Base-by-base conservation (phyloP, 2,797 vertebrate genomes). In the Rhinatrema bivittatum region DNA sequence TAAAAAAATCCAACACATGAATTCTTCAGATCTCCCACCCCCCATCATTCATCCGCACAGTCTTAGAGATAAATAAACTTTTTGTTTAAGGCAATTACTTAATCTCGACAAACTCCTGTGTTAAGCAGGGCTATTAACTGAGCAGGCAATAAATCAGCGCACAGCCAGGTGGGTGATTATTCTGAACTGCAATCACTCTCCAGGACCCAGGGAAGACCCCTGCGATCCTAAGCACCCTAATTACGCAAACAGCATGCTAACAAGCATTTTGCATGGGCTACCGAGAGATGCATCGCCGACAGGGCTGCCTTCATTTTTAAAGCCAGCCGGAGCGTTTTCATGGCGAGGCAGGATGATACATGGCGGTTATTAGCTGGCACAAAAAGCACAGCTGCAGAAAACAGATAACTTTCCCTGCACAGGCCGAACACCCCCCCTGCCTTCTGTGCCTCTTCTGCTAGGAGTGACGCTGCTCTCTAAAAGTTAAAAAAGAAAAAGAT, bases 11-110 rank as follows among this genome's bases (percentile, higher is more conserved):
- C 74, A 73, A 76, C 70, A 78, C 73, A 72, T 65, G 60, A 42
- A 68, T 66, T 70, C 65, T 60, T 56, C 46, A 66, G n/a, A n/a
- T n/a, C n/a, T n/a, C n/a, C n/a, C n/a, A 68, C 60, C 73, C 72
- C 50, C 31, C 53, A 66, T 69, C 77, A 86, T 68, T 86, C 70
- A 79, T 81, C 81, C 74, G 64, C 28, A 17, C 49, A 44, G 43
- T 71, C 46, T 73, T 77, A 68, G 74, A 80, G 76, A 85, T 84
- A 86, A n/a, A 84, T 84, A 78, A 77, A 86, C 81, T 85, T 91
- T 75, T 80, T 79, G 87, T 89, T 80, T 72, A 78, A 84, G 70
- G 81, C 84, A 85, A 89, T 89, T 89, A 82, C 76, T 83, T 77
- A 77, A 87, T 87, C 83, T 82, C 73, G 73, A 75, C 79, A 86